phyloP scores from a whole-genome alignment of 2,113 vertebrate genomes.

The Sinocyclocheilus maitianheensis region DNA sequence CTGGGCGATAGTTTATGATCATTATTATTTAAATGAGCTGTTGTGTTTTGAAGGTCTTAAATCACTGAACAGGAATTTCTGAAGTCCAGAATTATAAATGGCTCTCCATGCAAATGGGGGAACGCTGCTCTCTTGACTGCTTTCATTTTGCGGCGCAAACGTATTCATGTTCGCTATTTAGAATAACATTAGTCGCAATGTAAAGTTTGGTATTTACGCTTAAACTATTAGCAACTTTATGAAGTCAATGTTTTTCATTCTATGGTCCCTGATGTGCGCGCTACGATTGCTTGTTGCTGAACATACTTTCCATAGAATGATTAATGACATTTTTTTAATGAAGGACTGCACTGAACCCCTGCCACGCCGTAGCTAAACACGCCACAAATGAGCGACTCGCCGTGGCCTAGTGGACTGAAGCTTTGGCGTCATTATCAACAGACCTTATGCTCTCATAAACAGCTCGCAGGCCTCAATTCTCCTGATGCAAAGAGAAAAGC shows the following conservation, averaged over 20 bases:
- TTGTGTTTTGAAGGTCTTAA: constrained; percentile 80
- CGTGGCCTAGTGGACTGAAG: constrained; percentile 17
- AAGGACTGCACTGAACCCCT: constrained; percentile 45
- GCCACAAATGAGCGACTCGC: constrained; percentile 30
- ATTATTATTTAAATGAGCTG: constrained; percentile 82
- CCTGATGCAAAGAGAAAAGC: constrained; percentile 12
- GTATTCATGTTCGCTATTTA: constrained; percentile 50
- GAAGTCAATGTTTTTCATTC: constrained; percentile 20
- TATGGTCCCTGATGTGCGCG: constrained; percentile 6
- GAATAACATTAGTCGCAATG: constrained; percentile 55
- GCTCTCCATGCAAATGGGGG: constrained; percentile 76
- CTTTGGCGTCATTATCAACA: constrained; percentile 25
- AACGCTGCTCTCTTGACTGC: constrained; percentile 68
- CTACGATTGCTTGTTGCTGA: constrained; percentile 41
- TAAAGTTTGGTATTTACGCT: constrained; percentile 51
- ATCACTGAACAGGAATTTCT: constrained; percentile 78
- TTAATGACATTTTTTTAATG: constrained; percentile 47
- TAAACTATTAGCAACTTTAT: constrained; percentile 36
- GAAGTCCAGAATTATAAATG: constrained; percentile 79
- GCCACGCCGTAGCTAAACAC: constrained; percentile 24
- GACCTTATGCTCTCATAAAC: constrained; percentile 1
- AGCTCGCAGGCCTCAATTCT: constrained; percentile 21
- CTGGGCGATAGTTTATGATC: constrained; percentile 77
- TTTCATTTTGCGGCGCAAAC: constrained; percentile 68
- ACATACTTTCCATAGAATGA: constrained; percentile 23